A percentile compares a stretch with the other conserved stretches of the same genome.
These are phyloP conservation scores for Clostera curtula DNA, from an alignment of 2,888 invertebrate species.

Conservation along the genomic window DNA sequence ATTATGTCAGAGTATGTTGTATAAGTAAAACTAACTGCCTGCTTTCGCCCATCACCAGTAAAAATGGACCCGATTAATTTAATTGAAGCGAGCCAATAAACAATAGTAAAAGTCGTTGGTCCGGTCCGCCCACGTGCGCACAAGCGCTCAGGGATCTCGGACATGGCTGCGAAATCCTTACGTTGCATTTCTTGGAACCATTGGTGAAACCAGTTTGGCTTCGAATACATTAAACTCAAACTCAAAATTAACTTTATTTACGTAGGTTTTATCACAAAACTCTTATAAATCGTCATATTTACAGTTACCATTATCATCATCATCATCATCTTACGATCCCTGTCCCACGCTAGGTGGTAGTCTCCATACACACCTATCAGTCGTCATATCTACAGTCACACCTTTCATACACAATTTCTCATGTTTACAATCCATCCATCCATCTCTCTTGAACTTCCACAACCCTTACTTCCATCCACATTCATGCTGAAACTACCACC, in stretches of 20 bases:
- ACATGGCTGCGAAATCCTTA: slow-evolving; percentile 21
- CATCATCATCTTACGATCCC: no score
- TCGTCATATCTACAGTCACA: no score
- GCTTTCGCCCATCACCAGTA: slow-evolving; percentile 32
- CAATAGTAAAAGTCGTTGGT: slow-evolving; percentile 27
- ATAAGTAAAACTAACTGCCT: slow-evolving; percentile 14
- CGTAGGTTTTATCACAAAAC: no score
- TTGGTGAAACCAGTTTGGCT: slow-evolving; percentile 20
- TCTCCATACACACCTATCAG: no score
- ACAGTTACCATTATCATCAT: no score
- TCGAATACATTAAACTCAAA: slow-evolving; percentile 3
- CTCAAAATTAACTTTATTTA: neutral
- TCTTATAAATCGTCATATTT: no score
- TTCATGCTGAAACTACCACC: no score
- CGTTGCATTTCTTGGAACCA: slow-evolving; percentile 15
- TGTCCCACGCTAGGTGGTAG: no score
- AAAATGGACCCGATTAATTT: slow-evolving; percentile 32
- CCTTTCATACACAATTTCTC: no score
- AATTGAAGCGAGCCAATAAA: slow-evolving; percentile 25
- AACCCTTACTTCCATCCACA: no score
- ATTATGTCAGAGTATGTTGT: slow-evolving; percentile 17
- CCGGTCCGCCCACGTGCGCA: slow-evolving; percentile 27
- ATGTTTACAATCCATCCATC: no score
- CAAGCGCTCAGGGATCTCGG: slow-evolving; percentile 16
- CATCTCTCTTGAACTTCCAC: no score